Evolutionary conservation across 2,888 invertebrate genomes (phyloP).

Genomic region (Polymixis flavicincta): DNA sequence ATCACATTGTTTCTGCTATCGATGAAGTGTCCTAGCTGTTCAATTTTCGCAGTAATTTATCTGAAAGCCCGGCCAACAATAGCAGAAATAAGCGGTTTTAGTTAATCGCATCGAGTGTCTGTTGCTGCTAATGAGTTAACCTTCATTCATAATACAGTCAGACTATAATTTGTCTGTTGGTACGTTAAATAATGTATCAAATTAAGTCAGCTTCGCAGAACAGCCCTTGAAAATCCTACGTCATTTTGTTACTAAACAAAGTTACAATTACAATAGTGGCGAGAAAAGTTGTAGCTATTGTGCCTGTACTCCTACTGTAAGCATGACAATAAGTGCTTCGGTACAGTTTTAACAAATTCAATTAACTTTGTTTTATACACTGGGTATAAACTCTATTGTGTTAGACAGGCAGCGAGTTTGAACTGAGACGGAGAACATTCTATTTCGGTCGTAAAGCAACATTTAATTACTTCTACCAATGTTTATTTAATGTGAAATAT

Average conservation of each 20-base stretch:
- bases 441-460: background rate
- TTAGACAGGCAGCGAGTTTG: background rate
- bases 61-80: background rate
- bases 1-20: conserved; percentile 26
- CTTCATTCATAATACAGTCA: background rate
- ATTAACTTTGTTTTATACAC: conserved; percentile 34
- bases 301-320: background rate
- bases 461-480: background rate
- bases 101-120: background rate
- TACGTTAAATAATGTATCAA: conserved; percentile 13
- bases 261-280: conserved; percentile 34
- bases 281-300: conserved; percentile 27
- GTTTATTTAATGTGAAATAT: background rate
- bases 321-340: conserved; percentile 28
- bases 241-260: conserved; percentile 31
- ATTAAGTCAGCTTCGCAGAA: conserved; percentile 11
- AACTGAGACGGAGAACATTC: background rate
- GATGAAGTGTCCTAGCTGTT: background rate
- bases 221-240: background rate
- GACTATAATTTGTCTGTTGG: background rate
- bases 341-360: conserved; percentile 39
- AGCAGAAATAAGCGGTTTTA: conserved; percentile 14
- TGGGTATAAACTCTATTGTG: conserved; percentile 13
- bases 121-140: background rate
- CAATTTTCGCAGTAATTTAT: conserved; percentile 3